phyloP scores from a whole-genome alignment of 2,797 vertebrate genomes.

The Xiphorhynchus erythropygius region DNA sequence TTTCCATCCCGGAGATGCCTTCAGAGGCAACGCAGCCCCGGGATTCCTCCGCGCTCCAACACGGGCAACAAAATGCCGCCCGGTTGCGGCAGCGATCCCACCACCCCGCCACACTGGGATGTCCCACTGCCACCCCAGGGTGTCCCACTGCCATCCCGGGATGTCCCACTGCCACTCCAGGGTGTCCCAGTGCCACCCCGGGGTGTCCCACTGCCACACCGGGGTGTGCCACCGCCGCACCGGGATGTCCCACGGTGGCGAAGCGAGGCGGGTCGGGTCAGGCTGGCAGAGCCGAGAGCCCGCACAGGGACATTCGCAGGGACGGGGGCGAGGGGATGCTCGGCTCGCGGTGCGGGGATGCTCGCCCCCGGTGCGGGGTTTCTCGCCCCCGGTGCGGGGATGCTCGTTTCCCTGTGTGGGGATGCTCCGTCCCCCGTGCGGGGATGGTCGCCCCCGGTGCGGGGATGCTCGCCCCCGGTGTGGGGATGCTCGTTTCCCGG shows the following conservation, averaged over 20 bases:
- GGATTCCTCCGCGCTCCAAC: neutral
- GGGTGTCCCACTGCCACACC: neutral
- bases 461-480: no score
- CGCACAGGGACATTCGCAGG: neutral
- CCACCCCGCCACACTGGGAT: neutral
- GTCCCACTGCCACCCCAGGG: fast-evolving
- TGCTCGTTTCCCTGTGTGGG: no score
- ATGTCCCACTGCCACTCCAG: neutral
- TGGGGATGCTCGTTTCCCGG: no score
- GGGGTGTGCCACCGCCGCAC: neutral
- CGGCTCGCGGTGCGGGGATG: neutral
- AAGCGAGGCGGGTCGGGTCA: neutral
- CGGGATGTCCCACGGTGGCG: neutral
- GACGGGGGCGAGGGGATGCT: neutral
- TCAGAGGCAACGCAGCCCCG: neutral
- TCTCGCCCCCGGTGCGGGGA: neutral
- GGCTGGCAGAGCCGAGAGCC: neutral
- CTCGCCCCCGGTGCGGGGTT: no score
- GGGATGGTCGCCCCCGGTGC: no score
- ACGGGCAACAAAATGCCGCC: neutral
- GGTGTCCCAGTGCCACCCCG: no score
- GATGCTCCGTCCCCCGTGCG: no score
- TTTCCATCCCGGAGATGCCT: neutral
- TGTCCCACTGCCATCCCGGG: neutral
- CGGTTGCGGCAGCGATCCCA: neutral